These are phyloP conservation scores for Holacanthus passer DNA, from an alignment of 2,113 vertebrate genomes.

Conservation along the genomic window DNA sequence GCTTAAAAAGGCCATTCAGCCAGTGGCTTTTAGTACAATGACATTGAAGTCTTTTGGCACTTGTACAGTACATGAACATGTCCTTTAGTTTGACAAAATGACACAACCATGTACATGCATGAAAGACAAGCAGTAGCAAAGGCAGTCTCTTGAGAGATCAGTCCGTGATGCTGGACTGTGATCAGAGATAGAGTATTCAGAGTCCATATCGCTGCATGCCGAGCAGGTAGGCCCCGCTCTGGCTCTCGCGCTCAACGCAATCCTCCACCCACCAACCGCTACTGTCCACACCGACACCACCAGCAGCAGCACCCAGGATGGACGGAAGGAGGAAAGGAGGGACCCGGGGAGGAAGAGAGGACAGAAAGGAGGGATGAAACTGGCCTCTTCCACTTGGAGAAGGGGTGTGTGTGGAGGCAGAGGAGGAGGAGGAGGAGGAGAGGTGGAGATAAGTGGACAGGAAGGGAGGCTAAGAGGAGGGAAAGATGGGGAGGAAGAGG, in stretches of 20 bases:
- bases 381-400: constrained; percentile 84
- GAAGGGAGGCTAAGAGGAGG: constrained; percentile 67
- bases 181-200: constrained; percentile 79
- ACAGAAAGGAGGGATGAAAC: constrained; percentile 87
- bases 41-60: constrained; percentile 83
- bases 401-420: constrained; percentile 80
- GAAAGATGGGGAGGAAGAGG: constrained; percentile 65
- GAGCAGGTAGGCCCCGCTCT: constrained; percentile 82
- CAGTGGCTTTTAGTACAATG: constrained; percentile 74
- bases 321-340: constrained; percentile 77
- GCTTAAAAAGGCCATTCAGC: constrained; percentile 80
- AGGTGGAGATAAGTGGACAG: constrained; percentile 71
- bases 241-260: constrained; percentile 83
- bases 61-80: constrained; percentile 86
- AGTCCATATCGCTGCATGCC: constrained; percentile 85
- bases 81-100: constrained; percentile 83
- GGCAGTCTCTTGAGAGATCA: constrained; percentile 81
- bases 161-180: constrained; percentile 78
- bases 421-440: constrained; percentile 62
- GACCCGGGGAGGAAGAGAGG: constrained; percentile 86
- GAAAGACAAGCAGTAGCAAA: constrained; percentile 84
- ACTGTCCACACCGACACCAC: constrained; percentile 83
- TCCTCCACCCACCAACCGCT: constrained; percentile 87
- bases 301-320: constrained; percentile 78
- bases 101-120: constrained; percentile 87